These are phyloP conservation scores for Coranthus polyacanthus DNA, from an alignment of 2,797 vertebrate genomes.

Conservation along the genomic window DNA sequence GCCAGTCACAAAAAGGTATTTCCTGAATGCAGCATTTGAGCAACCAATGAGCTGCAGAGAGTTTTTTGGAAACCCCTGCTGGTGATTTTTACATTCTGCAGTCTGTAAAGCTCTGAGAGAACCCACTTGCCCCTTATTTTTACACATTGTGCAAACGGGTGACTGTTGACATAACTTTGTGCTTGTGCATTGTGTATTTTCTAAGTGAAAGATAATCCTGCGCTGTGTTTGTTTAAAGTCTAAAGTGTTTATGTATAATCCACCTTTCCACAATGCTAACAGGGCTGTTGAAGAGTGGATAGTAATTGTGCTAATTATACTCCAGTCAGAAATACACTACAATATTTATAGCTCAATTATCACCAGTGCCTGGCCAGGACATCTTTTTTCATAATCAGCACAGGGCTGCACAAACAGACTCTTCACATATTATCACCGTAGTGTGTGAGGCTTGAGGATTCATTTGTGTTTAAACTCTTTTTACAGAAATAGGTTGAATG, in stretches of 20 bases:
- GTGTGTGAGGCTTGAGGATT: too few species aligned
- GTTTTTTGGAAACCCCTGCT: slow-evolving; percentile 52
- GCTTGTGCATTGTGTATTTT: slow-evolving; percentile 1
- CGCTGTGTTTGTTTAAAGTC: slow-evolving; percentile 4
- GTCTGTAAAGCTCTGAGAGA: slow-evolving; percentile 38
- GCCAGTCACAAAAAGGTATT: slow-evolving; percentile 65
- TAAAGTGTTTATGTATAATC: background rate
- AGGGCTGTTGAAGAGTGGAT: background rate
- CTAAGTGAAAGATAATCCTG: slow-evolving; percentile 8
- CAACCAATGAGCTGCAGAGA: slow-evolving; percentile 63
- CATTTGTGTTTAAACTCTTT: too few species aligned
- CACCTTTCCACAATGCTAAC: background rate
- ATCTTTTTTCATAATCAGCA: background rate
- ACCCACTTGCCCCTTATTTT: slow-evolving; percentile 21
- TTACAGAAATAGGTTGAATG: too few species aligned
- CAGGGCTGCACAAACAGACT: background rate
- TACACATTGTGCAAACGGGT: slow-evolving; percentile 37
- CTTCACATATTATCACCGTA: too few species aligned
- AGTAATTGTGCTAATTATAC: slow-evolving; percentile 4
- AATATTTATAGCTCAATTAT: slow-evolving; percentile 1
- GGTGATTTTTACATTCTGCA: slow-evolving; percentile 51
- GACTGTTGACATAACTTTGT: slow-evolving; percentile 8
- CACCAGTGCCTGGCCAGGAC: background rate
- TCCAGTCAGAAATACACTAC: background rate
- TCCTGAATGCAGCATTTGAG: slow-evolving; percentile 76